Evolutionary conservation across 2,113 vertebrate genomes (phyloP).

Genomic region (Nothobranchius furzeri): DNA sequence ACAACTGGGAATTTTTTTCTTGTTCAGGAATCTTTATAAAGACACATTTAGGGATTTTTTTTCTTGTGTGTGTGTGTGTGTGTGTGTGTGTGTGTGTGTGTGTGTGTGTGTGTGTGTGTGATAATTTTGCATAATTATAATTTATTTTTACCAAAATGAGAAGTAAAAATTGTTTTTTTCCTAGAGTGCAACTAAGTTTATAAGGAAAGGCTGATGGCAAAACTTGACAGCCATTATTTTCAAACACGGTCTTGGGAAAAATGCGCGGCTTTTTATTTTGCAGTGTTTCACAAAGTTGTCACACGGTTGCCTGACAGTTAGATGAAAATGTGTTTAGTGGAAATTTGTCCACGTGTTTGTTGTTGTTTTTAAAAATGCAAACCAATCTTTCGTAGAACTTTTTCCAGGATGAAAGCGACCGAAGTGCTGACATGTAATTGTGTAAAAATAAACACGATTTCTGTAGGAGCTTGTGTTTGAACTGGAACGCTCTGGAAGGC

Average conservation of each 20-base stretch:
- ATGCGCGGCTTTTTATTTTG: neutral
- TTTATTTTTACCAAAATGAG: neutral
- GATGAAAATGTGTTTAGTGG: neutral
- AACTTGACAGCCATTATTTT: neutral
- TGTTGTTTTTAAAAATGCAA: neutral
- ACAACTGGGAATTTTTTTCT: neutral
- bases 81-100: neutral
- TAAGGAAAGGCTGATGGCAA: neutral
- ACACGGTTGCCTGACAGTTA: neutral
- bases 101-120: too few species aligned
- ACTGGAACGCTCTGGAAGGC: too few species aligned
- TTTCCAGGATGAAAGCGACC: neutral
- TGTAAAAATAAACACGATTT: neutral
- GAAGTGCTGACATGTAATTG: too few species aligned
- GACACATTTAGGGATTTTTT: neutral
- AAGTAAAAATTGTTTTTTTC: too few species aligned
- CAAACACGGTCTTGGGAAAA: neutral
- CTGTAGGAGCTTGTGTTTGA: too few species aligned
- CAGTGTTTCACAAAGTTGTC: neutral
- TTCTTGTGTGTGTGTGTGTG: neutral
- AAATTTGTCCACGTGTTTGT: neutral
- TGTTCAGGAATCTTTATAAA: neutral
- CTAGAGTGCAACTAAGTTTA: neutral
- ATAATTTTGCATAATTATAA: too few species aligned
- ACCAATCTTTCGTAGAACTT: neutral